Conservation (phyloP, 2,113 vertebrate genomes). For the Galbula dea region DNA sequence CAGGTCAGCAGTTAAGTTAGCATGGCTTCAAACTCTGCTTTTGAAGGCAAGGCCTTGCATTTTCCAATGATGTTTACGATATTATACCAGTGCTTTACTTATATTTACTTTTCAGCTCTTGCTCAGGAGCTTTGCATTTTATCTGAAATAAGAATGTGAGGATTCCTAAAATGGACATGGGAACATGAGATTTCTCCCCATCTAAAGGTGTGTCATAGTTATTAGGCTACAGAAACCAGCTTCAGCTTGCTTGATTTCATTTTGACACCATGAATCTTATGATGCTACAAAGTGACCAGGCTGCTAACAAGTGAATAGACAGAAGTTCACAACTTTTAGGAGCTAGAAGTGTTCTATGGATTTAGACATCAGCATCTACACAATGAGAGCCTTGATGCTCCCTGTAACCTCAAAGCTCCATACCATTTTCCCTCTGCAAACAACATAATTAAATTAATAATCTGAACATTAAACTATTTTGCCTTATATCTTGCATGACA, state of each 20-base stretch:
- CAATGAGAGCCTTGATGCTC: neutral
- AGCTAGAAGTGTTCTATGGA: neutral
- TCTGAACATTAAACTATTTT: neutral
- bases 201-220: neutral
- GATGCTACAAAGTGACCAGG: neutral
- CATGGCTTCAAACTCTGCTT: neutral
- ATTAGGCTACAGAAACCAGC: neutral
- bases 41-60: neutral
- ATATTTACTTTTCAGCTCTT: neutral
- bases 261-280: neutral
- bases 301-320: neutral
- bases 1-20: neutral
- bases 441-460: neutral
- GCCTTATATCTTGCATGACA: neutral
- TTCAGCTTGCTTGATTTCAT: neutral
- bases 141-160: neutral
- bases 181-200: neutral
- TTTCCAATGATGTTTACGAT: neutral
- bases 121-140: neutral
- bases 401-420: neutral
- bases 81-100: neutral
- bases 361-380: neutral
- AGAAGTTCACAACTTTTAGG: neutral
- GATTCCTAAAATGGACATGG: neutral
- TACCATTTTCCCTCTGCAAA: neutral